These are phyloP conservation scores for Pygmarrhopalites habei DNA, from an alignment of 1,140 invertebrate species.

Conservation along the genomic window DNA sequence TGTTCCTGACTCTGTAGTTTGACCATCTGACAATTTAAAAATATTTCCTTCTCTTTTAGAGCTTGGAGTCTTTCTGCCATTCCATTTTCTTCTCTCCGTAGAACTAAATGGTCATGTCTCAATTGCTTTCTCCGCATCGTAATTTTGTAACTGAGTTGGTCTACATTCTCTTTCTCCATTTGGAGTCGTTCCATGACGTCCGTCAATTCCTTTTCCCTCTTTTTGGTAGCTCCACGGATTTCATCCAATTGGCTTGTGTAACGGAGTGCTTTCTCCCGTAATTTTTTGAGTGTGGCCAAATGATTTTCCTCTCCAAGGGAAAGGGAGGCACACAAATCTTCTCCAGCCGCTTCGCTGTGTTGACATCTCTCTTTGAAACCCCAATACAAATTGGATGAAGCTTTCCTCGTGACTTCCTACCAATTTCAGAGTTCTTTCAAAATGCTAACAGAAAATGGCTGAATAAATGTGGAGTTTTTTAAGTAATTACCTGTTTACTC, in stretches of 20 bases:
- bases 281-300: not conserved
- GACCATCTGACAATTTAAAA: not conserved
- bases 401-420: too few species aligned
- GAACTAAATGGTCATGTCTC: not conserved
- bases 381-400: too few species aligned
- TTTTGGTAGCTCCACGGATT: not conserved
- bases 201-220: constrained; percentile 4
- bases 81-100: not conserved
- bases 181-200: constrained; percentile 3
- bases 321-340: not conserved
- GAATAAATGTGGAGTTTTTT: too few species aligned
- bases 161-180: constrained; percentile 1
- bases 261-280: constrained; percentile 2
- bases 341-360: too few species aligned
- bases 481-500: too few species aligned
- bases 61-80: constrained; percentile 6
- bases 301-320: not conserved
- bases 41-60: constrained; percentile 13
- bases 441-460: too few species aligned
- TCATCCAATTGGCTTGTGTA: constrained; percentile 12
- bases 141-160: constrained; percentile 10
- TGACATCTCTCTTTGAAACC: too few species aligned
- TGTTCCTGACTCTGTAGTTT: constrained; percentile 7
- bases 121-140: constrained; percentile 2
- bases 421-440: too few species aligned